Evolutionary conservation across 2,888 invertebrate genomes (phyloP), one percentile per base, ranked within the genome.

Genomic region (Microchrysa polita): DNA sequence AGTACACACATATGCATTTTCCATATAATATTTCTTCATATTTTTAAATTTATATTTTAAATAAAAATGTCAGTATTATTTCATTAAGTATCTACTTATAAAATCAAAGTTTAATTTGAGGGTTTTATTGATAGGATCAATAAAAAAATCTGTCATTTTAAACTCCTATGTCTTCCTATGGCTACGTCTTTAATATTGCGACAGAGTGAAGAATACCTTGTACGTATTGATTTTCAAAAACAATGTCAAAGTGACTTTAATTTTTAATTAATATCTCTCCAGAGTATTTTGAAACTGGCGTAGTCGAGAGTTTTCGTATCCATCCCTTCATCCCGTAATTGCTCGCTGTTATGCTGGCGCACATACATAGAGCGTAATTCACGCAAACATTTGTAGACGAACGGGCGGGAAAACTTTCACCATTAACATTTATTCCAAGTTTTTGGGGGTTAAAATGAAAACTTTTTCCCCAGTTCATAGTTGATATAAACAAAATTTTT

Each of bases 371-470:
- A 48, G 27, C 2, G 27, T 34, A 34, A 34, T 7, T 34, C 48
- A 48, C 48, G 27, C 61, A 61, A 40, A 27, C 61, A 61, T 2
- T 61, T 20, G 44, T 48, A 44, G 48, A 44, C 74, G 72, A 67
- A 59, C 74, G 67, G 72, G 48, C 27, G 27, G 27, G 67, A 74
- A 73, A 75, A 73, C 75, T 75, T 71, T 73, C 63, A 69, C 73
- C 73, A 73, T 69, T 73, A 73, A 73, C 73, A 75, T 75, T 75
- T 73, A 75, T 75, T 73, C 75, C 72, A 75, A 67, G 72, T 74
- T 69, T 74, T 75, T 61, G 75, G 72, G 73, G 75, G 67, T 73
- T 74, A 65, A 65, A 48, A 65, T 48, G 75, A 69, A 75, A 75
- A 73, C 69, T 75, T 75, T 73, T 73, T 72, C 71, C 73, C 73